Evolutionary conservation across 92 coral and sea anemone species (phyloP), one percentile per base, ranked within the genome.

Genomic region (Isaurus tuberculatus): DNA sequence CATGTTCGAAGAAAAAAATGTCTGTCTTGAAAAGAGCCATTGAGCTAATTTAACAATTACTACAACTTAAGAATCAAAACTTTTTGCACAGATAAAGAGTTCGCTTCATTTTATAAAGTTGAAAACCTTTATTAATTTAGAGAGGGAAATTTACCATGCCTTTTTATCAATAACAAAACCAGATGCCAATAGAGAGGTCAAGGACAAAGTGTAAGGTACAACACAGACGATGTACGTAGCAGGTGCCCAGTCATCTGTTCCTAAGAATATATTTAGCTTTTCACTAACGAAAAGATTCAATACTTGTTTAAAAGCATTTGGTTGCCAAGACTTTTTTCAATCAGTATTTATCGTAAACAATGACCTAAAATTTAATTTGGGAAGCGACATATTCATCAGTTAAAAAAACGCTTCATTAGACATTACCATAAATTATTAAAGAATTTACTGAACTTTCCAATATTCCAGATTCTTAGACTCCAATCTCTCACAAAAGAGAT

Each of bases 381-480:
- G 19, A 66, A 29, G 72, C 11, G 9, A n/a, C 10, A 69, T 37
- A 69, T 19, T 69, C 30, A 10, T 72, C 29, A 46, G 25, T 55
- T 33, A 29, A 44, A 5, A 55, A 34, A 72, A 13, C 4, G 3
- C 17, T 71, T 28, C 25, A 68, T 70, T 23, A n/a, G n/a, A n/a
- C n/a, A n/a, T n/a, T n/a, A 46, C n/a, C 17, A 72, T 72, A 42
- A 72, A 72, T 44, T 42, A 42, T 72, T 72, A 43, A 72, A 58
- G 28, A 28, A 42, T 44, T 43, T 29, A 28, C 17, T 13, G 69
- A 26, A 29, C 43, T 23, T 37, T 70, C 8, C 5, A 28, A 44
- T 16, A 26, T 42, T 72, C 31, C 78, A 23, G 10, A 55, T 55
- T 55, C n/a, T 10, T 55, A 19, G 1, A 2, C n/a, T 55, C 46